Conservation (phyloP, 2,797 vertebrate genomes). For the Gymnodraco acuticeps region DNA sequence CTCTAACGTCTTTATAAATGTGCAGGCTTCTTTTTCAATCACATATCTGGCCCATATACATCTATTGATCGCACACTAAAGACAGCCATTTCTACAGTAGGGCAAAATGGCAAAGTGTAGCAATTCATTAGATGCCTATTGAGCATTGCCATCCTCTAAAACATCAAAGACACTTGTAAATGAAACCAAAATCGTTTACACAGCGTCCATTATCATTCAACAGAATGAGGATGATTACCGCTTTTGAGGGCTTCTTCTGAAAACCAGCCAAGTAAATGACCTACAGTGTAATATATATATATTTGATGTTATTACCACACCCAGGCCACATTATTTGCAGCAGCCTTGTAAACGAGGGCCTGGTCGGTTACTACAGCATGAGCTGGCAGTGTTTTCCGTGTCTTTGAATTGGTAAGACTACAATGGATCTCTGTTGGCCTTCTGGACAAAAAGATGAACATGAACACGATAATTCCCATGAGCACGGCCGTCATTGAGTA, state of each 20-base stretch:
- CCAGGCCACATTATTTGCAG: slow-evolving; percentile 60
- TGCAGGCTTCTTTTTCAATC: slow-evolving; percentile 1
- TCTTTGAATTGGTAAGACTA: slow-evolving; percentile 34
- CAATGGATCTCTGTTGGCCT: slow-evolving; percentile 36
- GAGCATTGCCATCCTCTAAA: slow-evolving; percentile 19
- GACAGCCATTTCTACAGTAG: slow-evolving; percentile 8
- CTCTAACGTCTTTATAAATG: slow-evolving; percentile 16
- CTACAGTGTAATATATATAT: slow-evolving; percentile 18
- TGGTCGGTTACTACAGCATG: slow-evolving; percentile 41
- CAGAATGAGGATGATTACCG: slow-evolving; percentile 22
- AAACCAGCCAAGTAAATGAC: slow-evolving; percentile 37
- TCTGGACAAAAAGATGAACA: slow-evolving; percentile 36
- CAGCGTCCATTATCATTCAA: slow-evolving; percentile 32
- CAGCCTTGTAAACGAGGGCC: slow-evolving; percentile 68
- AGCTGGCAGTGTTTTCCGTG: slow-evolving; percentile 75
- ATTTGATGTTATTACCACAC: slow-evolving; percentile 44
- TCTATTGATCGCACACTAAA: slow-evolving; percentile 31
- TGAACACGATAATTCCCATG: slow-evolving; percentile 18
- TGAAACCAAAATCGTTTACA: slow-evolving; percentile 19
- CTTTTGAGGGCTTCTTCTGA: slow-evolving; percentile 37
- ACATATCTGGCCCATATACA: neutral
- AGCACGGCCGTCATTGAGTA: slow-evolving; percentile 35
- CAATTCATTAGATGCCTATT: slow-evolving; percentile 6
- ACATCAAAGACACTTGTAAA: slow-evolving; percentile 30
- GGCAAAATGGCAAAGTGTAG: slow-evolving; percentile 4